Evolutionary conservation across 2,113 vertebrate genomes (phyloP), one percentile per base, ranked within the genome.

Genomic region (Diglossa brunneiventris): DNA sequence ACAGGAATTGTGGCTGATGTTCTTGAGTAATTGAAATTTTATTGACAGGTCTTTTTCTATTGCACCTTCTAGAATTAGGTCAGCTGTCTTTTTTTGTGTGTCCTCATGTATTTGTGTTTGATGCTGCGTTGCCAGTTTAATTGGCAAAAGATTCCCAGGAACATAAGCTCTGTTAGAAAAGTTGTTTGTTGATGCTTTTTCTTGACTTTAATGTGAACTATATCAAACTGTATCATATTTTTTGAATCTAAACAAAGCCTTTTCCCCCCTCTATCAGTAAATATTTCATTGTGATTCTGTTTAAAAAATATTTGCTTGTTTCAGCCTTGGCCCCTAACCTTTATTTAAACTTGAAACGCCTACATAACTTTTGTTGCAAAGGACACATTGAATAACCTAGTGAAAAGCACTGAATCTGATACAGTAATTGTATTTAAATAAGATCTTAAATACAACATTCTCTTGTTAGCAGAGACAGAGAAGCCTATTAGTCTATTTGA

Each of bases 381-480:
- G 41, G 52, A 6, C 23, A 11, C 12, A 2, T 47, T n/a, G 58
- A 92, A 50, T 75, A 89, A 68, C 13, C 8, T 22, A 49, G 46
- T n/a, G 66, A 53, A 89, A 87, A 82, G 35, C 21, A n/a, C 3
- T 39, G 70, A 35, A 7, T 61, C 22, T 47, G 77, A 20, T 58
- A 37, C 24, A 58, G 47, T 64, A 72, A 68, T 84, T 86, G 52
- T 67, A 72, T 83, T 92, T 76, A 88, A 92, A 78, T 78, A 52
- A 61, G 74, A 11, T 31, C 33, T 81, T 87, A 53, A 90, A 68
- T 62, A 62, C 59, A 50, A 83, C 53, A 50, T 75, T 78, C 46
- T 84, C 63, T 30, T 76, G 62, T 84, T 95, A 91, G 58, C 17
- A 87, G 86, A 89, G 58, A 53, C 2, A 22, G 83, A 83, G 80